Base-by-base conservation (phyloP, 2,113 vertebrate genomes). In the Oplegnathus fasciatus region DNA sequence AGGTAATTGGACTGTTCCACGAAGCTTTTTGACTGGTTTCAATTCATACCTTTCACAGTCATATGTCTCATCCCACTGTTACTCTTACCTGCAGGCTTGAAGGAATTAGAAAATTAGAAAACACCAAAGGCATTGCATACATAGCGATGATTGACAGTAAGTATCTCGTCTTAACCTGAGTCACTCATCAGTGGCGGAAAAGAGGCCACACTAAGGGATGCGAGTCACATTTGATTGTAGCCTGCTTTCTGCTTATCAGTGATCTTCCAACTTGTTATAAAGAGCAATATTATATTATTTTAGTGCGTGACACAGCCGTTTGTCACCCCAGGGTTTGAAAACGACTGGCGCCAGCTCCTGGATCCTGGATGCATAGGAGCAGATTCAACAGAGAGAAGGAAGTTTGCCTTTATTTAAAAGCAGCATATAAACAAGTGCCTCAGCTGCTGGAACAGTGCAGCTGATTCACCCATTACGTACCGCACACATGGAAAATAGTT, bases 371-470 rank as follows among this genome's bases (percentile, higher is more conserved):
- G 17, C 8, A 37, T 15, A 73, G 4, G 2, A 64, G 20, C 17
- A 28, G 8, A n/a, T 67, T 78, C 48, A 83, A 83, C 61, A 78
- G 26, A 20, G 20, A 72, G 50, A 71, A 52, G 68, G 76, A 90
- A 67, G 82, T 86, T 88, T 52, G 40, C 32, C 9, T 54, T 52
- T 14, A 58, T 68, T 62, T 69, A 17, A 75, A 50, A 68, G 1
- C 2, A 13, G 7, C 22, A 62, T 24, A 48, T 55, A 77, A 69
- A 74, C 13, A 67, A 58, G 40, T 24, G 17, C 20, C 28, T 46
- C 15, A 24, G 44, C 22, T 17, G 24, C 14, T 54, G 26, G 32
- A 60, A 5, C 13, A 26, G 30, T 11, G 4, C 17, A 18, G 64
- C 26, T 72, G 66, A 57, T 75, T 55, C 28, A 55, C 20, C 22